Percentiles rank a stretch among this genome's conserved stretches.
These are phyloP conservation scores for Willisornis vidua DNA, from an alignment of 2,113 vertebrate genomes.

Conservation along the genomic window DNA sequence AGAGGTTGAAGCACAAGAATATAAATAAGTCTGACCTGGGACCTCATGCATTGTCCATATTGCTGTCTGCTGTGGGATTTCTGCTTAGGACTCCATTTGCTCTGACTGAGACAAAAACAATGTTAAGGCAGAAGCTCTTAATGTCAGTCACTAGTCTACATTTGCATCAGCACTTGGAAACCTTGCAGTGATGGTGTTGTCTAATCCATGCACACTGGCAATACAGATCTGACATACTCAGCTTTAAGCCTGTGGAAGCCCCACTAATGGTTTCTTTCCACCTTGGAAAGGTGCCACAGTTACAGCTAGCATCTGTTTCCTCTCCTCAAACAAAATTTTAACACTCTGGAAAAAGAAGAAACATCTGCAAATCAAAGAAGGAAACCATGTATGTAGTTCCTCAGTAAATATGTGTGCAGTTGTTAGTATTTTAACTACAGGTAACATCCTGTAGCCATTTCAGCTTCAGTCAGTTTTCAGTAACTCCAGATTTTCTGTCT, in stretches of 20 bases:
- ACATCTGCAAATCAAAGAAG: slow-evolving; percentile 3
- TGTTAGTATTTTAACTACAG: not conserved
- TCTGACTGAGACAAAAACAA: not conserved
- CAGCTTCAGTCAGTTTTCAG: not conserved
- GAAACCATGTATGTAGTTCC: not conserved
- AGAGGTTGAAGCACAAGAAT: not conserved
- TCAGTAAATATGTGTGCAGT: not conserved
- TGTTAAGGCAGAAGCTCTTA: not conserved
- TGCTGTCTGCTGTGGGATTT: not conserved
- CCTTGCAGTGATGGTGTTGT: not conserved
- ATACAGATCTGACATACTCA: not conserved
- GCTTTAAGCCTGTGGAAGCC: not conserved
- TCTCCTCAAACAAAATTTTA: not conserved
- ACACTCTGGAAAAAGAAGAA: not conserved
- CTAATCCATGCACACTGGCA: not conserved
- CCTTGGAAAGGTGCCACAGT: slow-evolving; percentile 25
- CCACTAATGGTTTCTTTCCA: not conserved
- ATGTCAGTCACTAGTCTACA: accelerated
- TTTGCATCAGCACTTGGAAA: not conserved
- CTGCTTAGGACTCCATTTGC: not conserved
- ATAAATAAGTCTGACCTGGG: not conserved
- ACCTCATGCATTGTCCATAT: not conserved
- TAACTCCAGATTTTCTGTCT: not conserved
- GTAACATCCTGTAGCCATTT: not conserved
- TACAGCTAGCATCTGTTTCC: slow-evolving; percentile 42